Evolutionary conservation across 2,113 vertebrate genomes (phyloP).

Genomic region (Apaloderma vittatum): DNA sequence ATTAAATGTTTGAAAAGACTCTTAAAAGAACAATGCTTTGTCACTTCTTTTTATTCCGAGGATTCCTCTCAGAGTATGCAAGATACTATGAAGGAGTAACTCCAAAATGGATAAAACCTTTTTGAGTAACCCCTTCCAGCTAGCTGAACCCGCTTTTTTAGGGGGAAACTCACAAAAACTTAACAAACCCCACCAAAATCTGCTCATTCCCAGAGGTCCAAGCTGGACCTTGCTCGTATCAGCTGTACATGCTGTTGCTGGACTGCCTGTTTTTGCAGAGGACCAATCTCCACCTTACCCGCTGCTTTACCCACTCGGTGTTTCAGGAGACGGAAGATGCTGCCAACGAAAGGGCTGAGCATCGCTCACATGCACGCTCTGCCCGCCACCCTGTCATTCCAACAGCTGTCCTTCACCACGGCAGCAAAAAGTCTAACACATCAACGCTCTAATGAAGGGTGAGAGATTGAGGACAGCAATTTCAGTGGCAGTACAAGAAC

Average conservation of each 20-base stretch:
- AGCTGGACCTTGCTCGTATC: neutral
- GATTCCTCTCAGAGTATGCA: neutral
- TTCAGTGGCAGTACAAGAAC: neutral
- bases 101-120: neutral
- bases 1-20: neutral
- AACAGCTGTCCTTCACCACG: neutral
- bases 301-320: neutral
- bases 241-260: neutral
- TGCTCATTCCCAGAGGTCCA: accelerated
- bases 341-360: neutral
- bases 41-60: neutral
- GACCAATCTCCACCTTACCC: neutral
- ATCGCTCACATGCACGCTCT: neutral
- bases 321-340: neutral
- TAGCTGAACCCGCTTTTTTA: neutral
- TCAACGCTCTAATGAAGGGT: neutral
- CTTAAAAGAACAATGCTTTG: neutral
- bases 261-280: neutral
- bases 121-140: neutral
- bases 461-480: neutral
- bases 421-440: neutral
- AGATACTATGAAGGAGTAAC: neutral
- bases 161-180: neutral
- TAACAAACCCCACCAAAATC: neutral
- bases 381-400: neutral